Conservation (phyloP, 2,888 invertebrate species). For the Cataglyphis albicans region DNA sequence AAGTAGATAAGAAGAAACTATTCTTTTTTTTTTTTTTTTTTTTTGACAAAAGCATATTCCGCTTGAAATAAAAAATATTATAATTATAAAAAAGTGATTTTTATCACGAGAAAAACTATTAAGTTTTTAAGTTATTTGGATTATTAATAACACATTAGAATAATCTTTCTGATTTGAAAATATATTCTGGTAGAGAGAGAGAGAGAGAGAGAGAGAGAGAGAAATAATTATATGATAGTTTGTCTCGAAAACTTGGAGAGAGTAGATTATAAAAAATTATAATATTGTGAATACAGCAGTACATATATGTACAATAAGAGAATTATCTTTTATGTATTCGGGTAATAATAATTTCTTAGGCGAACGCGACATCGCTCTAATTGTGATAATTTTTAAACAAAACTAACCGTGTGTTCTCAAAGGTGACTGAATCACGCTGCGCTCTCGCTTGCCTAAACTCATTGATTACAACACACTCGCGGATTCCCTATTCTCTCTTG, state of each 20-base stretch:
- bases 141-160: not conserved
- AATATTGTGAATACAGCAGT: not conserved
- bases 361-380: constrained; percentile 25
- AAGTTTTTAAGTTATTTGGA: too few species aligned
- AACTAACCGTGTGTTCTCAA: constrained; percentile 33
- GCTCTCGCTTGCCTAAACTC: constrained; percentile 66
- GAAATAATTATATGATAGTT: not conserved
- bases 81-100: not conserved
- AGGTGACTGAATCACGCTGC: constrained; percentile 51
- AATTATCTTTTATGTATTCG: not conserved
- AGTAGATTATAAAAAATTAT: not conserved
- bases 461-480: constrained; percentile 78
- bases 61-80: not conserved
- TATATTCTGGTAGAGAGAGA: not conserved
- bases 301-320: constrained; percentile 15
- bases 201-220: too few species aligned
- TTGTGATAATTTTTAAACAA: constrained; percentile 38
- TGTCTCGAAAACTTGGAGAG: not conserved
- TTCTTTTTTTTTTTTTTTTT: too few species aligned
- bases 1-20: not conserved
- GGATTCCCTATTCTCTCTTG: constrained; percentile 54
- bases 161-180: constrained; percentile 2
- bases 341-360: not conserved
- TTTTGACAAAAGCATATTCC: not conserved
- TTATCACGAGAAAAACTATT: not conserved